Base-by-base conservation (phyloP, 1,140 invertebrate species). In the Brachionus paranguensis region DNA sequence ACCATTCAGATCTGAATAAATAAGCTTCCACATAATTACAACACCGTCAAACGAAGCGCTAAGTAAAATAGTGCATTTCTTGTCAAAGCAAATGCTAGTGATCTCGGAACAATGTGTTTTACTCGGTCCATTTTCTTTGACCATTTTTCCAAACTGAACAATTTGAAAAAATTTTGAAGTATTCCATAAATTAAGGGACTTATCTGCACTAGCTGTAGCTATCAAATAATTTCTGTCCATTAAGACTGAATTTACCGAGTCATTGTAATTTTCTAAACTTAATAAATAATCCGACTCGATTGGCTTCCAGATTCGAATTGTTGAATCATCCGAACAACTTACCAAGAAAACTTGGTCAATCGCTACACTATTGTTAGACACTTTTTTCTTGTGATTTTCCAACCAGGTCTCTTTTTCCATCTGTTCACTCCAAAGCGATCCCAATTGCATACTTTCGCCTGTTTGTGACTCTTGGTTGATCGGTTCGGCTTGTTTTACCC, bases 261-360 rank as follows among this genome's bases (percentile, higher is more conserved):
- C 53, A 27, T 45, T 81, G 64, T 81, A 17, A n/a, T 65, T 65
- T 50, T 81, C 78, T 27, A 81, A 43, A 27, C 55, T 65, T 6
- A 81, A 45, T 17, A 81, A 64, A 17, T 64, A 68, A 64, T 83
- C 68, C 0, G 81, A 50, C 11, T 83, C 81, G 7, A 68, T 83
- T n/a, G 89, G 89, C 84, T 86, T 86, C 88, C 88, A 89, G 1
- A 89, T 83, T 84, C 87, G 85, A 24, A 87, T 86, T 3, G 86
- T 86, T 5, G 88, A 88, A 86, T 89, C 88, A 84, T 89, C 88
- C 17, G 86, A 85, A 85, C 87, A 88, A 5, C 87, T 88, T 3
- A 86, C 88, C n/a, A 88, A 86, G 2, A 88, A 41, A 0, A 89
- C 86, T 43, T 86, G 84, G 8, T 87, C 85, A 29, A 88, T 78